Conservation (phyloP, 2,888 invertebrate species). For the Andrena bicolor region DNA sequence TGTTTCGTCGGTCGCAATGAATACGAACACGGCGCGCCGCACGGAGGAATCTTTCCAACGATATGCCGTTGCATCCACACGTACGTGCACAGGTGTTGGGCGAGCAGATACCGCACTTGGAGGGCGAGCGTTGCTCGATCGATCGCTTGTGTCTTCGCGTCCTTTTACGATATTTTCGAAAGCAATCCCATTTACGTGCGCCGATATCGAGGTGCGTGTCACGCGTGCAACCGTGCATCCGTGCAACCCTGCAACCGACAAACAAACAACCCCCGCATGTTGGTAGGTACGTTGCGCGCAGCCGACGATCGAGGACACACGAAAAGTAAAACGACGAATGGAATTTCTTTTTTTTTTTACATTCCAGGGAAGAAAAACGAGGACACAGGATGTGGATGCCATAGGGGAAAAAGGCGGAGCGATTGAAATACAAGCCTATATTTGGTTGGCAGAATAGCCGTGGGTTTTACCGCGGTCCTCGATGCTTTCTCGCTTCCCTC, state of each 20-base stretch:
- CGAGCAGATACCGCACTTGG: neutral
- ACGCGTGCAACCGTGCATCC: constrained; percentile 1
- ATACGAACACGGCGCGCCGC: constrained; percentile 9
- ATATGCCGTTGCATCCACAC: constrained; percentile 27
- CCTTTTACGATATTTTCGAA: constrained; percentile 51
- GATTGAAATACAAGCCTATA: constrained; percentile 20
- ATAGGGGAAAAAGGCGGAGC: neutral
- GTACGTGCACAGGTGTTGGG: neutral
- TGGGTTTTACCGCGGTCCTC: constrained; percentile 24
- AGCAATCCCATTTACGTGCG: constrained; percentile 54
- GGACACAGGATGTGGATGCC: neutral
- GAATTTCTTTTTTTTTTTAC: constrained; percentile 10
- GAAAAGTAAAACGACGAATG: constrained; percentile 15
- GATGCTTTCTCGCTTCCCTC: neutral
- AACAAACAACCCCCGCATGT: constrained; percentile 18
- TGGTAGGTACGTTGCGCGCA: constrained; percentile 18
- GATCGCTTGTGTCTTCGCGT: constrained; percentile 39
- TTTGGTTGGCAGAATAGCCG: constrained; percentile 21
- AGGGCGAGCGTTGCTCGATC: constrained; percentile 28
- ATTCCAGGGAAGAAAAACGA: neutral
- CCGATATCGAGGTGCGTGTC: constrained; percentile 54
- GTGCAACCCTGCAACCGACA: constrained; percentile 20
- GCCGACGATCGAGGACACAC: constrained; percentile 25
- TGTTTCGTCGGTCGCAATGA: constrained; percentile 23
- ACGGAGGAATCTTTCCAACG: constrained; percentile 26